Evolutionary conservation across 2,797 vertebrate species (phyloP).

Genomic region (Dendrocincla fuliginosa): DNA sequence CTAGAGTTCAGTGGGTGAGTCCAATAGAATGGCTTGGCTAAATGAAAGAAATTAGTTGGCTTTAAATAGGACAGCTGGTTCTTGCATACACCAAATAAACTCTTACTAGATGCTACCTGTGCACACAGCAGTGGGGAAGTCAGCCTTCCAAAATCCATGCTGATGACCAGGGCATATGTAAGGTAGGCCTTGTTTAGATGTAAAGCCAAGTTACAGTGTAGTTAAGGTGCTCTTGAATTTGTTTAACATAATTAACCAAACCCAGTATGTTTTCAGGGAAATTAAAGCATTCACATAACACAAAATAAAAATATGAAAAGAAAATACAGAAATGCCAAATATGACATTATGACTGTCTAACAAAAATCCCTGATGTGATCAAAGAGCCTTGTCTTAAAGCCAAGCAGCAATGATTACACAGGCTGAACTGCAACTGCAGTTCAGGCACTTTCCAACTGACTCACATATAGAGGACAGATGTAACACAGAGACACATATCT

Average conservation of each 20-base stretch:
- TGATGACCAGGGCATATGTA: not conserved
- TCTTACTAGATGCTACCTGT: not conserved
- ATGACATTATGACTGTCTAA: not conserved
- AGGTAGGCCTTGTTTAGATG: not conserved
- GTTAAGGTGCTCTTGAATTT: conserved; percentile 22
- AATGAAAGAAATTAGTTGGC: not conserved
- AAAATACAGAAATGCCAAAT: not conserved
- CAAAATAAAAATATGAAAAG: not conserved
- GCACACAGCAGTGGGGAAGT: not conserved
- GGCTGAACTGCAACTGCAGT: not conserved
- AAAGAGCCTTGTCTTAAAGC: not conserved
- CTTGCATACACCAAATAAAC: not conserved
- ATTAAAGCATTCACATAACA: not conserved
- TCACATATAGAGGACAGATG: not conserved
- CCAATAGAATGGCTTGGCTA: not conserved
- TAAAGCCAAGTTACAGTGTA: not conserved
- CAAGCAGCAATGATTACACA: not conserved
- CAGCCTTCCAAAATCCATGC: not conserved
- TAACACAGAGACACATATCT: not conserved
- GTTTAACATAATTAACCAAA: conserved; percentile 13
- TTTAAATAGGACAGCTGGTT: not conserved
- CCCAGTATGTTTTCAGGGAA: not conserved
- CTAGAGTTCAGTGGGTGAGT: not conserved
- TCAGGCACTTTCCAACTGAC: not conserved
- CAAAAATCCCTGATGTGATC: not conserved